Percentiles rank a stretch among this genome's conserved stretches.
Conservation (phyloP, 2,113 vertebrate genomes). For the Periophthalmodon schlosseri region DNA sequence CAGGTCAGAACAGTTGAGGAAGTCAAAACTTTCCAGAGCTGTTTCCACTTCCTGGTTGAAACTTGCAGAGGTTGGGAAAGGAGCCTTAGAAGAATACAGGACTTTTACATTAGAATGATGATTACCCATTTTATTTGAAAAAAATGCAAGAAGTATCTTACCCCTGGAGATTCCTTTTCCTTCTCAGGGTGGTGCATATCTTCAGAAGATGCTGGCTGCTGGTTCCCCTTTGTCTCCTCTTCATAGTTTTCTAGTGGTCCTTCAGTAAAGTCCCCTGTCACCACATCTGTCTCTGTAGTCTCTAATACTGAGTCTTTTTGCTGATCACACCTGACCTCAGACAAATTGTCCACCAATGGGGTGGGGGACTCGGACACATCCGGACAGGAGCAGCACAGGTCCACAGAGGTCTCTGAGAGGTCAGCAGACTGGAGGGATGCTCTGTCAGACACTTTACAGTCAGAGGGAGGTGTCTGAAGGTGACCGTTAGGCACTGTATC, state of each 20-base stretch:
- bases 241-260: background rate
- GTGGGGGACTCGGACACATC: slow-evolving; percentile 32
- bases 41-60: slow-evolving; percentile 92
- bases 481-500: slow-evolving; percentile 84
- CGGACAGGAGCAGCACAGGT: slow-evolving; percentile 43
- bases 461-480: slow-evolving; percentile 82
- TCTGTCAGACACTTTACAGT: slow-evolving; percentile 68
- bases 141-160: slow-evolving; percentile 65
- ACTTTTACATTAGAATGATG: background rate
- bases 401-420: slow-evolving; percentile 49
- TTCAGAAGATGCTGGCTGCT: slow-evolving; percentile 77
- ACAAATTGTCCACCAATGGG: slow-evolving; percentile 18
- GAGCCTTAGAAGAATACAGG: slow-evolving; percentile 64
- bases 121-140: background rate
- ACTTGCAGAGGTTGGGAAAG: slow-evolving; percentile 88
- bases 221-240: slow-evolving; percentile 53
- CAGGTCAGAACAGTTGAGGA: slow-evolving; percentile 91
- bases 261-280: slow-evolving; percentile 2
- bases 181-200: slow-evolving; percentile 82
- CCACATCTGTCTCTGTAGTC: slow-evolving; percentile 20
- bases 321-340: background rate
- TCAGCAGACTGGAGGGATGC: slow-evolving; percentile 53
- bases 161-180: slow-evolving; percentile 69
- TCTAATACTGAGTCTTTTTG: slow-evolving; percentile 14
- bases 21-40: slow-evolving; percentile 94